Evolutionary conservation across 2,888 invertebrate species (phyloP), one percentile per base, ranked within the genome.

Genomic region (Salpingus planirostris): DNA sequence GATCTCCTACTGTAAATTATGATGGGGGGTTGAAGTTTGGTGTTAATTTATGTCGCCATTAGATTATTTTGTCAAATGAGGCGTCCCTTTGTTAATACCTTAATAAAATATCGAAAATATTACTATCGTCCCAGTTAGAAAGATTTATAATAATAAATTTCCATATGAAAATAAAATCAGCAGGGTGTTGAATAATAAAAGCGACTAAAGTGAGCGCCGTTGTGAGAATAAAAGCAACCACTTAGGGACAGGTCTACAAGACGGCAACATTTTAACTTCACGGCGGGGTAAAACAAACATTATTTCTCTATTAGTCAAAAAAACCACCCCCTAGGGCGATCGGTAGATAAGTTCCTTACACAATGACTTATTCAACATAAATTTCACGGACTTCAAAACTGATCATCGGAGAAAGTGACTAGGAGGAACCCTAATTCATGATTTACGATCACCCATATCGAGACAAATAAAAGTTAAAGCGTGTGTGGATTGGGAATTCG

Each of bases 251-350:
- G 29, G 21, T 32, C 31, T 25, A 29, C 36, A 36, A 32, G 32
- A 36, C 29, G 31, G 34, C 31, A 31, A 38, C 31, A 34, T 39
- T 29, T 39, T 21, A 32, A 22, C 31, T 31, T 18, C 21, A 27
- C 38, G 13, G 23, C 35, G 14, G 29, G 34, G 31, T 38, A 31
- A 38, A 38, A 39, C 29, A 25, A 31, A 36, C 36, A 43, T 44
- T 40, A 44, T 43, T 41, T 44, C 44, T 44, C 44, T 44, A 43
- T 43, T 43, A 44, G 44, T 43, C 32, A 36, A 43, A 36, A 25
- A 37, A 34, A 11, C 27, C 33, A 42, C 34, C 44, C 33, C 44
- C 40, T 41, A 39, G 10, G 10, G 23, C 4, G 23, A 7, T 23
- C 23, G 23, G 23, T 8, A 23, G 23, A 11, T 23, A 23, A 23